These are phyloP conservation scores for Turdus rufiventris DNA, from an alignment of 2,113 vertebrate genomes.

Conservation along the genomic window DNA sequence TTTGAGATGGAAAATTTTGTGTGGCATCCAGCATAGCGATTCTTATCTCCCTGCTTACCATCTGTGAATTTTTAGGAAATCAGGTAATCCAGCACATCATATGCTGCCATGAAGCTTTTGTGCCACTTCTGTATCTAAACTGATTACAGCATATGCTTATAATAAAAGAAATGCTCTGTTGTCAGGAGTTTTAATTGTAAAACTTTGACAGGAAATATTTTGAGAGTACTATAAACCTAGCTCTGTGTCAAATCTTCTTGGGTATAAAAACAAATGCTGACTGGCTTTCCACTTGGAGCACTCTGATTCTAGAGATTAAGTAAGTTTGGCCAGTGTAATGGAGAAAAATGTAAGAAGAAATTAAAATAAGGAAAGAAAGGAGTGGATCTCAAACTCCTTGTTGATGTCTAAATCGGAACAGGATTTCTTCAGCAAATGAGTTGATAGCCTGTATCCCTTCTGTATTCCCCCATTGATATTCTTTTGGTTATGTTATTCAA, in stretches of 20 bases:
- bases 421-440: background rate
- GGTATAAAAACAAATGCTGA: background rate
- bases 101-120: background rate
- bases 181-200: background rate
- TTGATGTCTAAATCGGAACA: background rate
- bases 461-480: background rate
- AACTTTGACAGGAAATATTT: background rate
- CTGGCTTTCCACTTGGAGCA: background rate
- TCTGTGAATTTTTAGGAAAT: background rate
- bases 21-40: background rate
- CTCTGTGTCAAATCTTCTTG: background rate
- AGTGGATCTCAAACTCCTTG: background rate
- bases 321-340: background rate
- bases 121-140: background rate
- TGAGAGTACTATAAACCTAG: background rate
- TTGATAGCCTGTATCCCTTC: background rate
- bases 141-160: background rate
- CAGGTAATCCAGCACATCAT: background rate
- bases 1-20: background rate
- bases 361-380: background rate
- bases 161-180: background rate
- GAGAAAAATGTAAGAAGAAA: background rate
- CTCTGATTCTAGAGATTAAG: background rate
- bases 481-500: background rate
- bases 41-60: background rate